phyloP scores from a whole-genome alignment of 2,797 vertebrate genomes.

The Spinus pinus region DNA sequence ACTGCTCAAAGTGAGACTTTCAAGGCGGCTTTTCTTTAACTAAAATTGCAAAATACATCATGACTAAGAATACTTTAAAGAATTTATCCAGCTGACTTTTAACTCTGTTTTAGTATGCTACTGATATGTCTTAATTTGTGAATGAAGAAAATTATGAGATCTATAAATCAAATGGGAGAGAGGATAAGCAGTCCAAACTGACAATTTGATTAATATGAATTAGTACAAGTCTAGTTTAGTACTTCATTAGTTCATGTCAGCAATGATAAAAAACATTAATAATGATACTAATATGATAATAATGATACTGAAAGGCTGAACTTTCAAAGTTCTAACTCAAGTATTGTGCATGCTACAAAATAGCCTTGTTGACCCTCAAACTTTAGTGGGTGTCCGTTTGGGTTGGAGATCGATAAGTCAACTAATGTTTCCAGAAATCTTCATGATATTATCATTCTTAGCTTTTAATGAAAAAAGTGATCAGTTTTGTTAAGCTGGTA shows the following conservation, averaged over 20 bases:
- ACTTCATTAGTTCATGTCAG: slow-evolving; percentile 70
- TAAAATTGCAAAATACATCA: slow-evolving; percentile 9
- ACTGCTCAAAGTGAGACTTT: neutral
- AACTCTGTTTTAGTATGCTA: slow-evolving; percentile 47
- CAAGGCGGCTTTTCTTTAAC: neutral
- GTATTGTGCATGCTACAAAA: neutral
- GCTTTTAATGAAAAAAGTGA: neutral
- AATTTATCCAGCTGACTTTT: slow-evolving; percentile 62
- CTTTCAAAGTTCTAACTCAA: neutral
- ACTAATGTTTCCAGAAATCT: neutral
- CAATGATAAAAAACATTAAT: slow-evolving; percentile 65
- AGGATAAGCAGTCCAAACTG: slow-evolving; percentile 51
- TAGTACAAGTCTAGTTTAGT: slow-evolving; percentile 42
- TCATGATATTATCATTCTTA: neutral
- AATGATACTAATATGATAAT: slow-evolving; percentile 35
- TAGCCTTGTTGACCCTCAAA: neutral
- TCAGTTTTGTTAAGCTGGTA: neutral
- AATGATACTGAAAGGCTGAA: slow-evolving; percentile 31
- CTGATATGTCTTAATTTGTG: slow-evolving; percentile 53
- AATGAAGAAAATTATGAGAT: slow-evolving; percentile 51
- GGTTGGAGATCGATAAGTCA: neutral
- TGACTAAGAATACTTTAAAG: slow-evolving; percentile 36
- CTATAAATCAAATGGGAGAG: slow-evolving; percentile 59
- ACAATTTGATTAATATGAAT: slow-evolving; percentile 68
- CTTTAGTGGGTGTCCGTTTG: too few relatives aligned